Conservation (phyloP, 2,888 invertebrate species). For the Scaptomyza tumidula region DNA sequence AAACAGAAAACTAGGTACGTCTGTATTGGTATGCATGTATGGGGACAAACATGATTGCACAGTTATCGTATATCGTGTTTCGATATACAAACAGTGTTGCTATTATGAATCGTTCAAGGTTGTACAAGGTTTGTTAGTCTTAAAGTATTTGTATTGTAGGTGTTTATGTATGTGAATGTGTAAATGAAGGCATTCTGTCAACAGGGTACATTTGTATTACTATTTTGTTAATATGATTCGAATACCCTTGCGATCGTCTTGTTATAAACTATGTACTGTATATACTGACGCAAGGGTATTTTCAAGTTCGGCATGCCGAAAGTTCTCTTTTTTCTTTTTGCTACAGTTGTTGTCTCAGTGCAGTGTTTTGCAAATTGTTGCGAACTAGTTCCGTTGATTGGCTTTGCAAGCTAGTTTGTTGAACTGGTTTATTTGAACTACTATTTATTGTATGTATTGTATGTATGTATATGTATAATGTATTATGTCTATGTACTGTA, state of each 20-base stretch:
- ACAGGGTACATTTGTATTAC: constrained; percentile 76
- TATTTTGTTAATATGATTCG: constrained; percentile 7
- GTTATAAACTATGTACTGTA: no score
- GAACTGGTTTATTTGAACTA: constrained; percentile 52
- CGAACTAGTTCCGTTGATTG: constrained; percentile 50
- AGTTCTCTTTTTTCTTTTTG: constrained; percentile 1
- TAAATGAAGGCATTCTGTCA: constrained; percentile 81
- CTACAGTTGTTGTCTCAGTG: constrained; percentile 18
- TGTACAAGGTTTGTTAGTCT: constrained; percentile 45
- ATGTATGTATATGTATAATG: constrained; percentile 1
- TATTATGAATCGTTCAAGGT: constrained; percentile 43
- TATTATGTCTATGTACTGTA: not conserved
- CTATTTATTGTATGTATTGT: constrained; percentile 24
- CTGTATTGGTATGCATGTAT: constrained; percentile 11
- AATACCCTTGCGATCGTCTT: constrained; percentile 2
- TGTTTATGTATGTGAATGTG: constrained; percentile 68
- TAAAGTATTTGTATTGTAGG: constrained; percentile 76
- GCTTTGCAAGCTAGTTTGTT: constrained; percentile 35
- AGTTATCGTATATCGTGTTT: constrained; percentile 9
- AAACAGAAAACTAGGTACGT: constrained; percentile 30
- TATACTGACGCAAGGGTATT: constrained; percentile 32
- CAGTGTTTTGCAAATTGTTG: constrained; percentile 5
- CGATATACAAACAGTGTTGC: constrained; percentile 24
- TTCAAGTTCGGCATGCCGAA: constrained; percentile 35
- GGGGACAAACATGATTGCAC: constrained; percentile 42